Percentiles rank a stretch among this genome's conserved stretches.
These are phyloP conservation scores for Eupithecia subumbrata DNA, from an alignment of 2,888 invertebrate genomes.

Conservation along the genomic window DNA sequence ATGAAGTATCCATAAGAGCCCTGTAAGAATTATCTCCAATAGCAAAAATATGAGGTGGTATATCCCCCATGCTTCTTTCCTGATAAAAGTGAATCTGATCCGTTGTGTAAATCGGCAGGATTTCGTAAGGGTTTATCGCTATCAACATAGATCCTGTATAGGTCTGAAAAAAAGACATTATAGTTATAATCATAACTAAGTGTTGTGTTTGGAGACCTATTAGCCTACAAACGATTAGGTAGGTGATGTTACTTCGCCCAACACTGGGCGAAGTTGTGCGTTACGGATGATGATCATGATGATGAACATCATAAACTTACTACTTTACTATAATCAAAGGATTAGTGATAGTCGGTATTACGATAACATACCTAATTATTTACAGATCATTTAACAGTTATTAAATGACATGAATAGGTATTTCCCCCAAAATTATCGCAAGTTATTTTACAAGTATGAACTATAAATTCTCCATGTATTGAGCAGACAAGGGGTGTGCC, in stretches of 20 bases:
- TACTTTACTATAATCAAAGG: not conserved
- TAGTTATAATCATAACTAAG: no score
- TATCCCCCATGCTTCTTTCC: constrained; percentile 91
- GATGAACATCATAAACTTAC: not conserved
- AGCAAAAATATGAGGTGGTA: constrained; percentile 97
- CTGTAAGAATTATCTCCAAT: constrained; percentile 96
- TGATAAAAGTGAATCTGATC: constrained; percentile 93
- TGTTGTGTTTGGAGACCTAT: not conserved
- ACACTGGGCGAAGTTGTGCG: not conserved
- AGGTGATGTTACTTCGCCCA: not conserved
- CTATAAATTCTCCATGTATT: no score
- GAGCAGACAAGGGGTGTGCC: no score
- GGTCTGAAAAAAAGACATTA: constrained; percentile 85
- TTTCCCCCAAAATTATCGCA: not conserved
- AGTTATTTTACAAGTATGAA: no score
- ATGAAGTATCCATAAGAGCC: constrained; percentile 88
- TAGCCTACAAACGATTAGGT: not conserved
- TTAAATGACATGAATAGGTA: not conserved
- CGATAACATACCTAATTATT: constrained; percentile 3
- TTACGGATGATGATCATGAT: not conserved
- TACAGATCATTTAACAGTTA: not conserved
- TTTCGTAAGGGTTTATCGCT: constrained; percentile 97
- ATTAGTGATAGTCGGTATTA: constrained; percentile 1
- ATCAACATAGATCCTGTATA: constrained; percentile 97
- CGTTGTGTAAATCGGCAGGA: constrained; percentile 96